Evolutionary conservation across 1,140 invertebrate genomes (phyloP).

Genomic region (Saccostrea echinata): DNA sequence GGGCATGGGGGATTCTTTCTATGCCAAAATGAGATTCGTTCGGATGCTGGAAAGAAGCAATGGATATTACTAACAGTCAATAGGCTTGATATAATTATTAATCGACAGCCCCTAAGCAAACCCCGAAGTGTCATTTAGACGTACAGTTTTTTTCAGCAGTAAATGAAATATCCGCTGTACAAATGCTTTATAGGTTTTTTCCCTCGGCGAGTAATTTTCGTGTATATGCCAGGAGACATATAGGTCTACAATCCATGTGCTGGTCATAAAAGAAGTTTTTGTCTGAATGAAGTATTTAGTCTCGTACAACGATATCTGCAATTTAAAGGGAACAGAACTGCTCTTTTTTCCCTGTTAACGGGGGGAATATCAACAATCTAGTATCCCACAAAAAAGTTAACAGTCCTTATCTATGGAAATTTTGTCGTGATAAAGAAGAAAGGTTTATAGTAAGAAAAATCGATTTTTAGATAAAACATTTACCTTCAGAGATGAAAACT

Average conservation of each 20-base stretch:
- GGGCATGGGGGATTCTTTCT: constrained; percentile 9
- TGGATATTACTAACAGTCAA: constrained; percentile 19
- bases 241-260: too few species aligned
- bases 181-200: background rate
- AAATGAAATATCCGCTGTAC: constrained; percentile 14
- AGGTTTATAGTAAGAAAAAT: background rate
- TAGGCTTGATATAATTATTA: constrained; percentile 30
- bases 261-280: too few species aligned
- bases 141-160: background rate
- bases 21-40: constrained; percentile 25
- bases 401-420: background rate
- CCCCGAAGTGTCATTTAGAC: constrained; percentile 15
- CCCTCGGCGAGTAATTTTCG: too few species aligned
- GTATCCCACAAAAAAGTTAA: background rate
- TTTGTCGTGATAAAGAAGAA: background rate
- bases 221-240: too few species aligned
- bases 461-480: background rate
- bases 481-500: background rate
- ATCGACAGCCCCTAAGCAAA: constrained; percentile 17
- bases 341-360: too few species aligned
- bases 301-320: too few species aligned
- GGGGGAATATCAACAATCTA: background rate
- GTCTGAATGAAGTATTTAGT: too few species aligned
- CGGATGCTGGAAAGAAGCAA: background rate
- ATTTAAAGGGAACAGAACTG: too few species aligned